Conservation (phyloP, 2,797 vertebrate species). For the Denticeps clupeoides region DNA sequence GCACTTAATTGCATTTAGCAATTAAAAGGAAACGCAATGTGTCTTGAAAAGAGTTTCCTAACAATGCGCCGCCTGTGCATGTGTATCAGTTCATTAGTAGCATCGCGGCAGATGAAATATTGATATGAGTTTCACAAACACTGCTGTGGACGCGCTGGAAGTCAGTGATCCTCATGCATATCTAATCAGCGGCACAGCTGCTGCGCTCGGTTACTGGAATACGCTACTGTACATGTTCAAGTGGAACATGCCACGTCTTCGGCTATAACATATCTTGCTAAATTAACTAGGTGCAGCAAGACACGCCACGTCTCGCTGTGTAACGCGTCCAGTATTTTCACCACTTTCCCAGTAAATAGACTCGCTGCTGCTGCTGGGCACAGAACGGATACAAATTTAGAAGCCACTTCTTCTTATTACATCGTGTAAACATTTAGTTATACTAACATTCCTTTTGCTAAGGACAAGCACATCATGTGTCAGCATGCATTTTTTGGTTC, state of each 20-base stretch:
- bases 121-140: constrained; percentile 17
- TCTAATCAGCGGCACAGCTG: not conserved
- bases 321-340: too few species aligned
- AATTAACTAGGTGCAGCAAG: too few species aligned
- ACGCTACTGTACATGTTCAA: not conserved
- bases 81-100: constrained; percentile 55
- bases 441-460: too few species aligned
- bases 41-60: constrained; percentile 34
- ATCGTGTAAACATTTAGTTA: too few species aligned
- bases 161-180: constrained; percentile 3
- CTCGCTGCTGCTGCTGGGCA: too few species aligned
- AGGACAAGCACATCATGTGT: too few species aligned
- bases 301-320: too few species aligned
- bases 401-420: too few species aligned
- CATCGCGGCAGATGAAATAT: constrained; percentile 18
- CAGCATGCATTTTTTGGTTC: too few species aligned
- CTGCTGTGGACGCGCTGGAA: constrained; percentile 3
- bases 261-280: too few species aligned
- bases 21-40: constrained; percentile 45
- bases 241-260: not conserved
- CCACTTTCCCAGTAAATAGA: too few species aligned
- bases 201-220: not conserved
- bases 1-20: constrained; percentile 43
- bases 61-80: constrained; percentile 39
- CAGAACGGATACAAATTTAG: too few species aligned